A percentile compares a stretch with the other conserved stretches of the same genome.
phyloP scores from a whole-genome alignment of 2,797 vertebrate species.

The Trachops cirrhosus region DNA sequence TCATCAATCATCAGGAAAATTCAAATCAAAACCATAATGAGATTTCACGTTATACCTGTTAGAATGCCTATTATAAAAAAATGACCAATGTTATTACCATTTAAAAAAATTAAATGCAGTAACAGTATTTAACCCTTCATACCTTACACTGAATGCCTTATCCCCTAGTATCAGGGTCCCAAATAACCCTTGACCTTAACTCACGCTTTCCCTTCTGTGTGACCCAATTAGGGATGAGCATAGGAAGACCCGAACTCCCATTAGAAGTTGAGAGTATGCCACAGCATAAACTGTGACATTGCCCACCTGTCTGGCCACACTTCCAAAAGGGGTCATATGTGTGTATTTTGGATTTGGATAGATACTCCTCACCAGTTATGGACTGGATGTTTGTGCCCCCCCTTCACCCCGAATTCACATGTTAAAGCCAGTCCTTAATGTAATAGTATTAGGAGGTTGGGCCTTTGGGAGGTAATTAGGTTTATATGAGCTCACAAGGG shows the following conservation, averaged over 20 bases:
- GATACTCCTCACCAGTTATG: background rate
- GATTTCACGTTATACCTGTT: background rate
- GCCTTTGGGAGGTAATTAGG: background rate
- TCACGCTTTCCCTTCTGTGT: background rate
- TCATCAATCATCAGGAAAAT: background rate
- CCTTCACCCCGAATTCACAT: background rate
- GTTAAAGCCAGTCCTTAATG: background rate
- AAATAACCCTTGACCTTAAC: background rate
- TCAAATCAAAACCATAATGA: background rate
- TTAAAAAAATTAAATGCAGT: background rate
- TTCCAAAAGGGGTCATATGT: background rate
- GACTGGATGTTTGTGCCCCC: background rate
- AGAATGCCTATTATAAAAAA: background rate
- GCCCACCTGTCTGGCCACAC: background rate
- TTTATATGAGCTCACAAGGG: background rate
- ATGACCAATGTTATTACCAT: background rate
- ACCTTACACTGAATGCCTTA: background rate
- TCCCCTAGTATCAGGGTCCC: background rate
- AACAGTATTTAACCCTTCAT: background rate
- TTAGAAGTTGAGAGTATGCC: background rate
- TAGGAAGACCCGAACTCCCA: background rate
- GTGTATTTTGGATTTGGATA: background rate
- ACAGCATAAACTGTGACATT: background rate
- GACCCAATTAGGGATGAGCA: background rate
- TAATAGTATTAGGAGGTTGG: background rate